Evolutionary conservation across 2,113 vertebrate species (phyloP), one percentile per base, ranked within the genome.

Genomic region (Uria aalge): DNA sequence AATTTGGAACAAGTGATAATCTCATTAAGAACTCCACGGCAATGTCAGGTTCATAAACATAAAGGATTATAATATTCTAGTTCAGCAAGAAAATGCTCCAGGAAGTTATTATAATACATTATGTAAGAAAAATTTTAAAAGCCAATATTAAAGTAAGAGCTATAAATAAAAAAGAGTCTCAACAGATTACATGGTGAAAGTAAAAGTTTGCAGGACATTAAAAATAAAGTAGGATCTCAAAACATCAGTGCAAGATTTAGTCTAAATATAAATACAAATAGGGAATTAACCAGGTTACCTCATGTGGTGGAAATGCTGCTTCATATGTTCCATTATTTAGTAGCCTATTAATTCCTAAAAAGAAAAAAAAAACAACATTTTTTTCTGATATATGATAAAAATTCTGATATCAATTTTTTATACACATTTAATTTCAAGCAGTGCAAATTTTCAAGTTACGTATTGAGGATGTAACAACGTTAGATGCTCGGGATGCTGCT

Each of bases 291-390:
- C 47, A 88, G 55, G 60, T 97, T 98, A 99, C 99, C 99, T 99
- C 99, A 91, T 99, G 99, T 43, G 99, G 99, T 77, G 99, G 99
- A 97, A 99, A 99, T 16, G 99, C 99, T 92, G 99, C 99, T 97
- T 99, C 99, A 32, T 99, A 99, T 3, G 99, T 99, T 84, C 98
- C 99, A 96, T 99, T 99, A 94, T 98, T 99, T 94, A 99, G 97
- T 90, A 99, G 97, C 45, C 99, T 99, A 95, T 98, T 99, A 94
- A 99, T 99, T 96, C 99, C 99, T 99, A 90, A 71, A 92, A 91
- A 95, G 60, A 97, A 88, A 76, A 94, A 91, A 76, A 94, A 91
- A 2, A 34, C 3, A 20, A 72, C 43, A 43, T 48, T 48, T 22
- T 48, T 48, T 48, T 48, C 21, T 22, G 21, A 20, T 48, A 48